These are phyloP conservation scores for Tenthredo notha DNA, from an alignment of 2,888 invertebrate genomes.

Conservation along the genomic window DNA sequence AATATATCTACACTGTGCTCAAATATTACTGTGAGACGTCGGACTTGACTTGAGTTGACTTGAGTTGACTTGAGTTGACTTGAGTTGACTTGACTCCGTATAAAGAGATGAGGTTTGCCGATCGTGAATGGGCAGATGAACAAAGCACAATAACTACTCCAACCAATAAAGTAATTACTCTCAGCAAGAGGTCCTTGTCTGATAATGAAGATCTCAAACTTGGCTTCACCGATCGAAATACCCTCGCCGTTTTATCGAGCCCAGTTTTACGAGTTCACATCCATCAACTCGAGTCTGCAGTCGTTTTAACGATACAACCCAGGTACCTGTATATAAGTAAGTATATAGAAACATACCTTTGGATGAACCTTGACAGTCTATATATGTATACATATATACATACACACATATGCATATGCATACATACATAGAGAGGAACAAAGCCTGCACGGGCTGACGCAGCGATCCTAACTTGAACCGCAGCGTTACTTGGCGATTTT, in stretches of 20 bases:
- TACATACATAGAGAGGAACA: not conserved
- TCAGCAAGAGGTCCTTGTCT: constrained; percentile 59
- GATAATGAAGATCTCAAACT: constrained; percentile 66
- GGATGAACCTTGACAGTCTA: constrained; percentile 22
- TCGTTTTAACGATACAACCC: constrained; percentile 40
- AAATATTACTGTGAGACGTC: too few species aligned
- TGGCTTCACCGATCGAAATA: constrained; percentile 46
- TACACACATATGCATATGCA: not conserved
- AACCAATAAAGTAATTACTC: constrained; percentile 61
- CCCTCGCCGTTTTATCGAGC: constrained; percentile 48
- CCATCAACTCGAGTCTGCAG: constrained; percentile 39
- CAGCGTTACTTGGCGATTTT: constrained; percentile 45
- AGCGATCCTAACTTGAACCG: constrained; percentile 33
- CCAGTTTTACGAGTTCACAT: constrained; percentile 50
- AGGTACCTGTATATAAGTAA: not conserved
- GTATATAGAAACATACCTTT: not conserved
- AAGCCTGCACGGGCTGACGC: constrained; percentile 32
- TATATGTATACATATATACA: not conserved
- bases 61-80: not conserved
- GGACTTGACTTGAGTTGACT: not conserved
- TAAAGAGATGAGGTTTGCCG: not conserved
- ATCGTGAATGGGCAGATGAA: constrained; percentile 31
- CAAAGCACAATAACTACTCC: constrained; percentile 37
- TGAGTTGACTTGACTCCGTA: not conserved
- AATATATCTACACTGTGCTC: too few species aligned